phyloP scores from a whole-genome alignment of 2,113 vertebrate species.

The Forbesichthys papilliferus region DNA sequence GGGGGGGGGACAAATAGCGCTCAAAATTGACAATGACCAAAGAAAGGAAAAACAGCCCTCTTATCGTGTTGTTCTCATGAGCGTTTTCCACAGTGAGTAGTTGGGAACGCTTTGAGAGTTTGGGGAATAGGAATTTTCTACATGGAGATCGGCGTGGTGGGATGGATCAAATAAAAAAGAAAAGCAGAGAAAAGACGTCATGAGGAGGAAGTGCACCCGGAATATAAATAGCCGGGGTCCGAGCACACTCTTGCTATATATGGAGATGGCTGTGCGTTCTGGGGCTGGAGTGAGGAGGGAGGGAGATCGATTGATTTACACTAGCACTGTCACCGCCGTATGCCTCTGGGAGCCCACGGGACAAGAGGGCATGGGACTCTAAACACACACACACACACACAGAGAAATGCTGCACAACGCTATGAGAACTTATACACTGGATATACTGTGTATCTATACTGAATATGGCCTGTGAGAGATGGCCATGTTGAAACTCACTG shows the following conservation, averaged over 20 bases:
- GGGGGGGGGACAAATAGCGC: not conserved
- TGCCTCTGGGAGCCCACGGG: not conserved
- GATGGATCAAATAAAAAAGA: conserved; percentile 6
- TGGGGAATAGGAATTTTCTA: conserved; percentile 70
- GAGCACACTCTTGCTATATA: conserved; percentile 75
- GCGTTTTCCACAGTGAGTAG: conserved; percentile 50
- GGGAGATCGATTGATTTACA: conserved; percentile 64
- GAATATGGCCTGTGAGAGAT: conserved; percentile 22
- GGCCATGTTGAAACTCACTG: conserved; percentile 18
- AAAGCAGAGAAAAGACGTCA: conserved; percentile 62
- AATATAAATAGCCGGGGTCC: conserved; percentile 75
- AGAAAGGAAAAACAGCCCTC: conserved; percentile 35
- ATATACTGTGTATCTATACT: conserved; percentile 6
- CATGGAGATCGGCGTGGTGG: conserved; percentile 33
- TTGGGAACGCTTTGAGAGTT: conserved; percentile 52
- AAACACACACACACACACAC: conserved; percentile 30
- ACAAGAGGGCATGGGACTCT: conserved; percentile 16
- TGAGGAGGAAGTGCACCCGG: conserved; percentile 45
- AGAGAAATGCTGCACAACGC: conserved; percentile 1
- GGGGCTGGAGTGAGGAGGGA: not conserved
- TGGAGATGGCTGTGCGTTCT: conserved; percentile 62
- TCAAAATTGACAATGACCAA: not conserved
- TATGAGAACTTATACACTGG: not conserved
- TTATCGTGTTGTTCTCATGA: conserved; percentile 60
- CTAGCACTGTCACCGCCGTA: conserved; percentile 30